Percentiles rank a stretch among this genome's conserved stretches.
phyloP scores from a whole-genome alignment of 2,797 vertebrate genomes.

The Pangasius krempfi region DNA sequence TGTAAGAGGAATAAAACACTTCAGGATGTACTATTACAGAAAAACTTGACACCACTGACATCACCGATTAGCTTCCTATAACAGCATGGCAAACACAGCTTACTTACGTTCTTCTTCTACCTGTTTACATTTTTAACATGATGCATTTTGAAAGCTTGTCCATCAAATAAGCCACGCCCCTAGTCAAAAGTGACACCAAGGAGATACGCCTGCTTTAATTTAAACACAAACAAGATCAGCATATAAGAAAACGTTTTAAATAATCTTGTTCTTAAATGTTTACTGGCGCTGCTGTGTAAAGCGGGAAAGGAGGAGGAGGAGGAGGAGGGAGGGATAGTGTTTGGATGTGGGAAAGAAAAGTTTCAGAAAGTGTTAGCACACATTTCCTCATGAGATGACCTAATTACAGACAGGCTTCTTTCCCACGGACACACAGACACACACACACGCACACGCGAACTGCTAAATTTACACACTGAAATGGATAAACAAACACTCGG shows the following conservation, averaged over 20 bases:
- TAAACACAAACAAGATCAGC: not conserved
- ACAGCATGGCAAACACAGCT: not conserved
- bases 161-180: not conserved
- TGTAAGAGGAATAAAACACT: too few relatives aligned
- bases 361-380: conserved; percentile 16
- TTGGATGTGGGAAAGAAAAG: conserved; percentile 41
- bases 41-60: not conserved
- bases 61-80: not conserved
- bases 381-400: conserved; percentile 32
- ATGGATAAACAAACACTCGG: conserved; percentile 2
- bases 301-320: not conserved
- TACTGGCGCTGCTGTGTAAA: not conserved
- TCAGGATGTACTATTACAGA: not conserved
- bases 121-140: not conserved
- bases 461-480: conserved; percentile 8
- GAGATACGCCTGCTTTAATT: not conserved
- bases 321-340: not conserved
- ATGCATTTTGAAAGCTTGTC: not conserved
- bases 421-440: conserved; percentile 13
- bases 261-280: not conserved
- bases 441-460: not conserved
- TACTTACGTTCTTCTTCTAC: not conserved
- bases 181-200: not conserved
- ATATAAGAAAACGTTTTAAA: not conserved
- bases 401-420: conserved; percentile 45